These are phyloP conservation scores for Ips nitidus DNA, from an alignment of 1,140 invertebrate genomes.

Conservation along the genomic window DNA sequence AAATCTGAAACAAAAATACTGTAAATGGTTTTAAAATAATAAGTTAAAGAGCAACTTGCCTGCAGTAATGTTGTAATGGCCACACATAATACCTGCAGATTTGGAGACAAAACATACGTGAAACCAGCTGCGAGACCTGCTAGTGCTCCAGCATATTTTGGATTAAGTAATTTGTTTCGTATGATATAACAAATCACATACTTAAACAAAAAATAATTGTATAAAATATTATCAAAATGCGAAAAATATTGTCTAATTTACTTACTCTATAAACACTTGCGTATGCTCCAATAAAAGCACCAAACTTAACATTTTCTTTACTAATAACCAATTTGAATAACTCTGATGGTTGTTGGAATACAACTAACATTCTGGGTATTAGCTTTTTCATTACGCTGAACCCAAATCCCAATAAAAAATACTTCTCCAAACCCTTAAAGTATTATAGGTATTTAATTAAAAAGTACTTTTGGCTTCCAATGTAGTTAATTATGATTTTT, in stretches of 20 bases:
- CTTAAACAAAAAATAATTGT: slow-evolving; percentile 3
- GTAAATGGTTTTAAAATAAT: background rate
- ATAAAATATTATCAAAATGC: too few species aligned
- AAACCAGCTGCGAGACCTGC: slow-evolving; percentile 38
- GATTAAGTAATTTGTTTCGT: slow-evolving; percentile 3
- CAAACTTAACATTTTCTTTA: slow-evolving; percentile 38
- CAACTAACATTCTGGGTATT: slow-evolving; percentile 20
- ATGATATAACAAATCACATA: slow-evolving; percentile 23
- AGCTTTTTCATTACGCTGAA: slow-evolving; percentile 35
- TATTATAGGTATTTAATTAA: too few species aligned
- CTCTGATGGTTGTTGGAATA: slow-evolving; percentile 25
- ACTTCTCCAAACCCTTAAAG: slow-evolving; percentile 40
- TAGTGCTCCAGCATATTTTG: slow-evolving; percentile 31
- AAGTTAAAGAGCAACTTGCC: slow-evolving; percentile 23
- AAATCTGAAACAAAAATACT: slow-evolving; percentile 22
- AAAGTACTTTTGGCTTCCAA: too few species aligned
- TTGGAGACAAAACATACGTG: slow-evolving; percentile 40
- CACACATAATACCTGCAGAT: slow-evolving; percentile 37
- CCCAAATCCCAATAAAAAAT: slow-evolving; percentile 39
- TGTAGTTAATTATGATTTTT: too few species aligned
- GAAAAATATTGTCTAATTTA: background rate
- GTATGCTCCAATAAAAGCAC: slow-evolving; percentile 37
- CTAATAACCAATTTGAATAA: slow-evolving; percentile 24
- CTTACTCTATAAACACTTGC: slow-evolving; percentile 39
- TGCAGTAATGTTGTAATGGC: slow-evolving; percentile 42